phyloP scores from a whole-genome alignment of 2,113 vertebrate genomes.

The Plotosus lineatus region DNA sequence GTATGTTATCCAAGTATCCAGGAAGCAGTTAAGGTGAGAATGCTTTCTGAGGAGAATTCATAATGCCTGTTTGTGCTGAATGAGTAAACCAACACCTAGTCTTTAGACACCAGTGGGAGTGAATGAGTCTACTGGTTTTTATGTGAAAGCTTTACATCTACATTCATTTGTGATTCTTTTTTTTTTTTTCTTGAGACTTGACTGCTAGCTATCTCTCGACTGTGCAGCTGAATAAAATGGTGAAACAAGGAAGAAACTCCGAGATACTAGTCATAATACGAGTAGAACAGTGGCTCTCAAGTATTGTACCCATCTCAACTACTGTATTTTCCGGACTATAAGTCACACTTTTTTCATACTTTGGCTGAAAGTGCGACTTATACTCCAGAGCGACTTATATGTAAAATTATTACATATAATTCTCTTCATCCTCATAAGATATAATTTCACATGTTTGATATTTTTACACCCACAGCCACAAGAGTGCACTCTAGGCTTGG shows the following conservation, averaged over 20 bases:
- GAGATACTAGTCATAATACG: background rate
- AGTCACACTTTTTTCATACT: no score
- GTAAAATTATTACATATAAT: no score
- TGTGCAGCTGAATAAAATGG: conserved; percentile 21
- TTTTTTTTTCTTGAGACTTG: conserved; percentile 7
- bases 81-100: conserved; percentile 26
- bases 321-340: no score
- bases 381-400: no score
- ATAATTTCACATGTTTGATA: no score
- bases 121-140: conserved; percentile 5
- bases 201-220: background rate
- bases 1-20: conserved; percentile 6
- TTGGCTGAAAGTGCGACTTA: no score
- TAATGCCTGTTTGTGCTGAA: background rate
- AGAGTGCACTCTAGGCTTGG: no score
- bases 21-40: conserved; percentile 3
- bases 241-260: conserved; percentile 43
- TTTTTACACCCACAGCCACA: no score
- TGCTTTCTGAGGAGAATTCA: conserved; percentile 8
- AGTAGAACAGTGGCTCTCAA: background rate
- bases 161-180: background rate
- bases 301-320: background rate
- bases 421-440: no score
- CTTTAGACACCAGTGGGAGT: conserved; percentile 7
- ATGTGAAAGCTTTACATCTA: conserved; percentile 9